Percentiles rank a stretch among this genome's conserved stretches.
These are phyloP conservation scores for Drosophila navojoa DNA, from an alignment of 1,140 invertebrate species.

Conservation along the genomic window DNA sequence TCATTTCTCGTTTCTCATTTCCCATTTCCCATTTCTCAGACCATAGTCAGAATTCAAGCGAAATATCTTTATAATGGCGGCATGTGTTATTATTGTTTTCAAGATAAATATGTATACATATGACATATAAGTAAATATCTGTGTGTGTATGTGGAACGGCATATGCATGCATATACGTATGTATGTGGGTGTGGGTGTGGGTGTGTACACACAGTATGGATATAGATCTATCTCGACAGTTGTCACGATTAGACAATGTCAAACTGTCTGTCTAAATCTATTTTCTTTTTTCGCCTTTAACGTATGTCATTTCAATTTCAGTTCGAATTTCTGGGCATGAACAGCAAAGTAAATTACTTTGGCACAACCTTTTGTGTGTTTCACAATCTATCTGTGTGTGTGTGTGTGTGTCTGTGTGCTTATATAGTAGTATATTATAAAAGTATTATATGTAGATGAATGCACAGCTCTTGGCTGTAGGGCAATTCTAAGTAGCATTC, in stretches of 20 bases:
- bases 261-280: conserved; percentile 46
- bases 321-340: conserved; percentile 20
- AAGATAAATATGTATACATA: conserved; percentile 34
- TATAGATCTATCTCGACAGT: conserved; percentile 57
- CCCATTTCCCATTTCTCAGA: too few species aligned
- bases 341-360: conserved; percentile 45
- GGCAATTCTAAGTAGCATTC: conserved; percentile 56
- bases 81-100: conserved; percentile 71
- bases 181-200: conserved; percentile 25
- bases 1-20: too few species aligned
- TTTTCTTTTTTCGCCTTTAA: conserved; percentile 6
- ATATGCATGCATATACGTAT: conserved; percentile 42
- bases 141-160: conserved; percentile 15
- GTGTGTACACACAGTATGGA: conserved; percentile 3
- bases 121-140: conserved; percentile 13
- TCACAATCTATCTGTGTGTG: not conserved
- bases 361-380: conserved; percentile 51
- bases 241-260: conserved; percentile 49
- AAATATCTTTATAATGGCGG: conserved; percentile 64
- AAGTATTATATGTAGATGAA: conserved; percentile 47
- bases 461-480: conserved; percentile 16
- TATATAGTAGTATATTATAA: conserved; percentile 27
- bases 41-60: conserved; percentile 9
- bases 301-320: conserved; percentile 43
- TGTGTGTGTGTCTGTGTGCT: conserved; percentile 13